phyloP scores from a whole-genome alignment of 2,888 invertebrate genomes.

The Anoplius nigerrimus region DNA sequence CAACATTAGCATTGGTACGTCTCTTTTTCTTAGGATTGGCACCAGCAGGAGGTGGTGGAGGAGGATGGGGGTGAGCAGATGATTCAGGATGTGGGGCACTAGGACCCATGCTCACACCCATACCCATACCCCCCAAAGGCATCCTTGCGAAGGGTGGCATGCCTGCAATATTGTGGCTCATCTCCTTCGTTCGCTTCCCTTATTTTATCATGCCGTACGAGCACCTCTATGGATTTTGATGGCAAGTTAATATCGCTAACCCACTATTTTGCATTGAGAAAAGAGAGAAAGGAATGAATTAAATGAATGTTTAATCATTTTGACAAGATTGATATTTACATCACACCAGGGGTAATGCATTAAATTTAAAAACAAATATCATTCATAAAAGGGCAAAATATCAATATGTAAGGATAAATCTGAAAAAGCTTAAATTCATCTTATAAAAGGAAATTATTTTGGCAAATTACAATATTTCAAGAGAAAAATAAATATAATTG shows the following conservation, averaged over 20 bases:
- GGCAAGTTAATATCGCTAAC: slow-evolving; percentile 45
- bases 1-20: slow-evolving; percentile 85
- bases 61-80: slow-evolving; percentile 81
- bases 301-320: no score
- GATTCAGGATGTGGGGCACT: slow-evolving; percentile 84
- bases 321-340: no score
- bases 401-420: no score
- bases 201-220: slow-evolving; percentile 72
- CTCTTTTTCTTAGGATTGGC: slow-evolving; percentile 92
- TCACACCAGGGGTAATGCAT: no score
- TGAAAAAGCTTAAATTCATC: no score
- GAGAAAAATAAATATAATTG: slow-evolving; percentile 6
- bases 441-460: no score
- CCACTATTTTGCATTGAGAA: slow-evolving; percentile 43
- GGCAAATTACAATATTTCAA: background rate
- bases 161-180: slow-evolving; percentile 89
- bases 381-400: no score
- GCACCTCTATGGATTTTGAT: slow-evolving; percentile 63
- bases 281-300: slow-evolving; percentile 16
- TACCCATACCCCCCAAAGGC: slow-evolving; percentile 83
- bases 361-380: no score
- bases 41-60: slow-evolving; percentile 85
- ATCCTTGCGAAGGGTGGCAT: slow-evolving; percentile 86
- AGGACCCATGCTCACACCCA: slow-evolving; percentile 74
- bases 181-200: slow-evolving; percentile 74